Percentiles rank a stretch among this genome's conserved stretches.
These are phyloP conservation scores for Caiman crocodilus DNA, from an alignment of 2,797 vertebrate genomes.

Conservation along the genomic window DNA sequence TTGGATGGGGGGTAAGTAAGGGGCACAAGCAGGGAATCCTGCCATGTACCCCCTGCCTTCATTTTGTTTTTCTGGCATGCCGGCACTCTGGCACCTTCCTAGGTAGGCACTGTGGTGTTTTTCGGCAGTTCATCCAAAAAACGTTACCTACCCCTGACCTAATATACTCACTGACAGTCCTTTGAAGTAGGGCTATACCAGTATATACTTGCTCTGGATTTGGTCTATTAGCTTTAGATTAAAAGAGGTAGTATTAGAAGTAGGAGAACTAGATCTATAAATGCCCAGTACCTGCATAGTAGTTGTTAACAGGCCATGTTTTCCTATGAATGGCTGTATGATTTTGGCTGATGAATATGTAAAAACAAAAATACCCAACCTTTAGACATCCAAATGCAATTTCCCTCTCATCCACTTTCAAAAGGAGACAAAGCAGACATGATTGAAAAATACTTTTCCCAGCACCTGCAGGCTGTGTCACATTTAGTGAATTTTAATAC, in stretches of 20 bases:
- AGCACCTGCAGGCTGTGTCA: slow-evolving; percentile 35
- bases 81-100: too few relatives aligned
- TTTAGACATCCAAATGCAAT: not conserved
- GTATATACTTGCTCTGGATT: not conserved
- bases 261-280: not conserved
- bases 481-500: not conserved
- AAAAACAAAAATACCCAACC: slow-evolving; percentile 23
- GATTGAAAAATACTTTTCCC: slow-evolving; percentile 20
- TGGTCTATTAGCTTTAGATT: not conserved
- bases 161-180: not conserved
- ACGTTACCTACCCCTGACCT: not conserved
- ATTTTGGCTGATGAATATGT: slow-evolving; percentile 32
- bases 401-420: not conserved
- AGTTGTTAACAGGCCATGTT: not conserved
- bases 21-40: too few relatives aligned
- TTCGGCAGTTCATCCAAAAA: too few relatives aligned
- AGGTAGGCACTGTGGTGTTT: too few relatives aligned
- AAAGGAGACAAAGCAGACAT: slow-evolving; percentile 43
- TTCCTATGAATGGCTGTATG: not conserved
- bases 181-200: not conserved
- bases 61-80: too few relatives aligned
- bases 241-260: not conserved
- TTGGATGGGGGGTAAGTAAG: too few relatives aligned
- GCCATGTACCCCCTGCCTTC: too few relatives aligned
- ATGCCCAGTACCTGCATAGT: not conserved